A percentile compares a stretch with the other conserved stretches of the same genome.
Evolutionary conservation across 2,113 vertebrate genomes (phyloP).

Genomic region (Microcebus murinus): DNA sequence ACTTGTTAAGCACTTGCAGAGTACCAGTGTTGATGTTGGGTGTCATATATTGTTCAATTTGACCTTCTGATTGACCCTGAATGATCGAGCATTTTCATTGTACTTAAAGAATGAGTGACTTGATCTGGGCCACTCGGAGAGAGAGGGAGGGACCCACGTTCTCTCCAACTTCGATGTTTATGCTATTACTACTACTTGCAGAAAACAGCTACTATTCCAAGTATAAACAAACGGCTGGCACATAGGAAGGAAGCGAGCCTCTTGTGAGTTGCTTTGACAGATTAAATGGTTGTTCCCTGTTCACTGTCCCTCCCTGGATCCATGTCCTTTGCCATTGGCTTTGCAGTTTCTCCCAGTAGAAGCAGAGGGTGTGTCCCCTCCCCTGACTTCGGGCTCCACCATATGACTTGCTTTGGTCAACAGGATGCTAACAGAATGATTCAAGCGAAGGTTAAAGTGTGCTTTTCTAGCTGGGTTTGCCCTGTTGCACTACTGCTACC

Average conservation of each 20-base stretch:
- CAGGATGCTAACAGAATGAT: neutral
- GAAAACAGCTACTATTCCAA: neutral
- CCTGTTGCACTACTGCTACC: neutral
- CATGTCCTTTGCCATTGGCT: neutral
- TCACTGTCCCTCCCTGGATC: neutral
- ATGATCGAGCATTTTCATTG: neutral
- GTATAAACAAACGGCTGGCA: neutral
- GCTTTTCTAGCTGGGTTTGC: neutral
- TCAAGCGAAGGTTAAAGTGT: neutral
- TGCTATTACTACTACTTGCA: neutral
- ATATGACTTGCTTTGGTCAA: neutral
- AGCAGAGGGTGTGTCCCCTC: neutral
- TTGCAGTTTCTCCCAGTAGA: neutral
- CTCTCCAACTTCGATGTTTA: neutral
- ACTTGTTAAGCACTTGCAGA: neutral
- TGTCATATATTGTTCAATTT: neutral
- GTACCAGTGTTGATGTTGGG: accelerated
- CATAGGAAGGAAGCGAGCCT: neutral
- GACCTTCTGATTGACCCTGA: neutral
- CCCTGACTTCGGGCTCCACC: neutral
- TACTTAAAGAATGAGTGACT: neutral
- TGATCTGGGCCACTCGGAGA: neutral
- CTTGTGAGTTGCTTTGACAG: neutral
- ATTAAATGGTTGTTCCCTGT: neutral
- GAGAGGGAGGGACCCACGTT: neutral